phyloP scores from a whole-genome alignment of 2,797 vertebrate genomes.

The Odontamblyopus rebecca region DNA sequence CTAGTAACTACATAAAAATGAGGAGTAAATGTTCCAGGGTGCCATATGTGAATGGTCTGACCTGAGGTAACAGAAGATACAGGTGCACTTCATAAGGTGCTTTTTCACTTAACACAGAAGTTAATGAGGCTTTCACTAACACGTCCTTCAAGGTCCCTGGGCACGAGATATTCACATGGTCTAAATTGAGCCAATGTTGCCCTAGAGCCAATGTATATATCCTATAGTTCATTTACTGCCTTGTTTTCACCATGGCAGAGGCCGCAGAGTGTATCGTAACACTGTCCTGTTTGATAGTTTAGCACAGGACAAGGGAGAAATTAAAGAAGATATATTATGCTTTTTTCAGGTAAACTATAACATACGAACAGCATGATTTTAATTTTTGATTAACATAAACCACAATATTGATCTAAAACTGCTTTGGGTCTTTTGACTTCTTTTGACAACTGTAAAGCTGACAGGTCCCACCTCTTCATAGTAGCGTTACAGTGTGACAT shows the following conservation, averaged over 20 bases:
- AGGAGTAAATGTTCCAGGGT: neutral
- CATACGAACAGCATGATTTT: no score
- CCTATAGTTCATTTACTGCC: neutral
- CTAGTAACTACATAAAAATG: neutral
- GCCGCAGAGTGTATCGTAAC: no score
- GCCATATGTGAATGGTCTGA: slow-evolving; percentile 6
- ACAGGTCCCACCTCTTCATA: no score
- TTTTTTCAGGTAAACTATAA: neutral
- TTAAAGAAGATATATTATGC: neutral
- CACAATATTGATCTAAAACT: no score
- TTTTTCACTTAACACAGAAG: slow-evolving; percentile 6
- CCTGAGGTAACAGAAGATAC: slow-evolving; percentile 8
- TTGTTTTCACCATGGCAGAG: neutral
- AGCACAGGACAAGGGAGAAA: neutral
- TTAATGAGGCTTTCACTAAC: slow-evolving; percentile 25
- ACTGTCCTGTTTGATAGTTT: neutral
- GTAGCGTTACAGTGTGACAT: no score
- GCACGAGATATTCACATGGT: slow-evolving; percentile 19
- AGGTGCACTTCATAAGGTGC: slow-evolving; percentile 25
- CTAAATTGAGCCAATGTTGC: slow-evolving; percentile 24
- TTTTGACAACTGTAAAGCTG: no score
- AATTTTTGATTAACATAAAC: no score
- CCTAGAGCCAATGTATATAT: neutral
- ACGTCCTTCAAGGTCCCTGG: slow-evolving; percentile 15
- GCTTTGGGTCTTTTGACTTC: no score